phyloP scores from a whole-genome alignment of 2,888 invertebrate genomes.

The Athalia cordata region DNA sequence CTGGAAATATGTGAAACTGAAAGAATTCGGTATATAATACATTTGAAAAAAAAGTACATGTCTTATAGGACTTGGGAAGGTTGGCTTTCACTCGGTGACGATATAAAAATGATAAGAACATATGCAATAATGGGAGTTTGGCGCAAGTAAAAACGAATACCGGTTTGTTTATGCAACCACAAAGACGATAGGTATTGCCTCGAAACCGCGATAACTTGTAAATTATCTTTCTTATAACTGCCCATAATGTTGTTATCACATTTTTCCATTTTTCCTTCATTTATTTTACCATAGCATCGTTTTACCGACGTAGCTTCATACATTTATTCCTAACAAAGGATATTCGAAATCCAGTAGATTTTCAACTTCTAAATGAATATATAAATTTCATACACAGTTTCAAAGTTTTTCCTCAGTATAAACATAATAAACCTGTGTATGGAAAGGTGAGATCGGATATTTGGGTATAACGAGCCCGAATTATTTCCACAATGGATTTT shows the following conservation, averaged over 20 bases:
- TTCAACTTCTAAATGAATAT: too few species aligned
- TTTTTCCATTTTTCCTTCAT: background rate
- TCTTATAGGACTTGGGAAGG: background rate
- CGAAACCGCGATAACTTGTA: constrained; percentile 25
- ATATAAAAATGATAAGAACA: constrained; percentile 26
- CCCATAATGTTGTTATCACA: constrained; percentile 14
- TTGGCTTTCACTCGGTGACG: background rate
- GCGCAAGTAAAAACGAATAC: constrained; percentile 8
- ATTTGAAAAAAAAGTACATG: too few species aligned
- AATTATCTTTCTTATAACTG: constrained; percentile 23
- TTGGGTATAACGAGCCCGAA: background rate
- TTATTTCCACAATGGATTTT: constrained; percentile 35
- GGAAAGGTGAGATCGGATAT: background rate
- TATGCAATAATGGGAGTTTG: constrained; percentile 1
- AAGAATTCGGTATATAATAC: too few species aligned
- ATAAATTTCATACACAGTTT: too few species aligned
- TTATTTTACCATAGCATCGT: background rate
- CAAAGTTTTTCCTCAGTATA: too few species aligned
- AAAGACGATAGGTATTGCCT: constrained; percentile 30
- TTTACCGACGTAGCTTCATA: background rate
- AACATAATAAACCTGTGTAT: too few species aligned
- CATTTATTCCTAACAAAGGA: background rate
- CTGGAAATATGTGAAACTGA: too few species aligned
- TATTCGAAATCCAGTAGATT: background rate
- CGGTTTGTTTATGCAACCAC: constrained; percentile 37